Conservation (phyloP, 1,140 invertebrate species). For the Phortica variegata region DNA sequence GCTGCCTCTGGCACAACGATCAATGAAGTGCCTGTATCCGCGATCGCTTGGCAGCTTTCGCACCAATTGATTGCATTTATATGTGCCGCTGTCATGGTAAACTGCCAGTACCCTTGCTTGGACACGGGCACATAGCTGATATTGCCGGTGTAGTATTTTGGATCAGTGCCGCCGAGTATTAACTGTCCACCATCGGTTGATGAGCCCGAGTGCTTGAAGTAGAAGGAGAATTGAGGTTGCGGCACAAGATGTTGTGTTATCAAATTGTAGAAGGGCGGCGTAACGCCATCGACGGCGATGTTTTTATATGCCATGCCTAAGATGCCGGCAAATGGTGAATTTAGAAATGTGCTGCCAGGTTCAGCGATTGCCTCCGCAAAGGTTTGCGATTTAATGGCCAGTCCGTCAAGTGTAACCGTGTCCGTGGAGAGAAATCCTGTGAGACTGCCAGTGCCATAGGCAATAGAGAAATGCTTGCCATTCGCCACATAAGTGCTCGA, state of each 20-base stretch:
- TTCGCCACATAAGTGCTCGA: slow-evolving; percentile 84
- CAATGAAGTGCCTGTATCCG: slow-evolving; percentile 76
- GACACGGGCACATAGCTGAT: slow-evolving; percentile 41
- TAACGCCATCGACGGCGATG: slow-evolving; percentile 87
- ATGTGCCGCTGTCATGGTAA: slow-evolving; percentile 24
- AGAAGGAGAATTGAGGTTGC: slow-evolving; percentile 91
- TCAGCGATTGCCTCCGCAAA: slow-evolving; percentile 97
- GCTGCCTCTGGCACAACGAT: slow-evolving; percentile 67
- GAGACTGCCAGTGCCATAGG: slow-evolving; percentile 93
- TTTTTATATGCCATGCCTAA: slow-evolving; percentile 85
- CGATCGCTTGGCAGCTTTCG: slow-evolving; percentile 64
- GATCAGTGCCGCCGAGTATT: slow-evolving; percentile 34
- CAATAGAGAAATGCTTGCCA: slow-evolving; percentile 88
- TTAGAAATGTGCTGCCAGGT: slow-evolving; percentile 83
- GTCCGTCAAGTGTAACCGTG: slow-evolving; percentile 67
- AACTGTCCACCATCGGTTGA: slow-evolving; percentile 57
- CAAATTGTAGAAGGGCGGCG: slow-evolving; percentile 94
- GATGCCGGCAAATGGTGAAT: slow-evolving; percentile 96
- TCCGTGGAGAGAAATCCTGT: slow-evolving; percentile 93
- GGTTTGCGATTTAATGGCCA: slow-evolving; percentile 79
- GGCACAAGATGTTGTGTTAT: slow-evolving; percentile 76
- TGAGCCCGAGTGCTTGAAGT: slow-evolving; percentile 69
- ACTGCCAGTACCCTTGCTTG: slow-evolving; percentile 37
- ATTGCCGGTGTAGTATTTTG: slow-evolving; percentile 19
- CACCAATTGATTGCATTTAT: slow-evolving; percentile 30